Conservation (phyloP, 2,113 vertebrate genomes). For the Mustelus asterias region DNA sequence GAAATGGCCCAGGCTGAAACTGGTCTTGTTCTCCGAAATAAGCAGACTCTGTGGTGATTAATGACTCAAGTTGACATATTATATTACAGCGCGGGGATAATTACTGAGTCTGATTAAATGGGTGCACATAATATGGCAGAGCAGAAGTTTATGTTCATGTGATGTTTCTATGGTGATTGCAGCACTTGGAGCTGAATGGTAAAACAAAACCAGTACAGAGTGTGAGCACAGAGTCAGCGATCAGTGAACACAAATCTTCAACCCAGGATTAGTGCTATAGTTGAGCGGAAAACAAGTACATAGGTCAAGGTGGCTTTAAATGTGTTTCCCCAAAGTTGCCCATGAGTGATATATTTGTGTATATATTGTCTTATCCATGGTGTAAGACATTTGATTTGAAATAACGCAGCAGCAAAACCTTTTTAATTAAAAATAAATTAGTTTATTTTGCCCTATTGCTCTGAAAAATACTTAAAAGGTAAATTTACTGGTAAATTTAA, state of each 20-base stretch:
- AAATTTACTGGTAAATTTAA: too few relatives aligned
- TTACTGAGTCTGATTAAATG: neutral
- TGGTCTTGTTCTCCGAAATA: neutral
- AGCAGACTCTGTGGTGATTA: neutral
- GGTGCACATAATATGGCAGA: neutral
- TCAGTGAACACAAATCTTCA: neutral
- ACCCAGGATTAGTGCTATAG: neutral
- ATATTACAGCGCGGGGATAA: neutral
- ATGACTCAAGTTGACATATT: neutral
- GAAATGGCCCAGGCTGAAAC: neutral
- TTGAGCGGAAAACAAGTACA: neutral
- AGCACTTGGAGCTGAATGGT: neutral
- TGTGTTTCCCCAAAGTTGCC: too few relatives aligned
- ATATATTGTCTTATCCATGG: too few relatives aligned
- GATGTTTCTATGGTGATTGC: neutral
- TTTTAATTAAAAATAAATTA: too few relatives aligned
- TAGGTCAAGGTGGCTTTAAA: too few relatives aligned
- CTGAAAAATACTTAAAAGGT: too few relatives aligned
- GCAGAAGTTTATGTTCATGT: neutral
- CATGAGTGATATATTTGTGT: too few relatives aligned
- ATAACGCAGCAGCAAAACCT: too few relatives aligned
- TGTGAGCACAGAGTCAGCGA: neutral
- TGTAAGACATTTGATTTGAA: too few relatives aligned
- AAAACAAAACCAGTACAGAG: neutral
- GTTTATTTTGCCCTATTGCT: too few relatives aligned